Conservation (phyloP, 2,888 invertebrate species). For the Thymelicus acteon region DNA sequence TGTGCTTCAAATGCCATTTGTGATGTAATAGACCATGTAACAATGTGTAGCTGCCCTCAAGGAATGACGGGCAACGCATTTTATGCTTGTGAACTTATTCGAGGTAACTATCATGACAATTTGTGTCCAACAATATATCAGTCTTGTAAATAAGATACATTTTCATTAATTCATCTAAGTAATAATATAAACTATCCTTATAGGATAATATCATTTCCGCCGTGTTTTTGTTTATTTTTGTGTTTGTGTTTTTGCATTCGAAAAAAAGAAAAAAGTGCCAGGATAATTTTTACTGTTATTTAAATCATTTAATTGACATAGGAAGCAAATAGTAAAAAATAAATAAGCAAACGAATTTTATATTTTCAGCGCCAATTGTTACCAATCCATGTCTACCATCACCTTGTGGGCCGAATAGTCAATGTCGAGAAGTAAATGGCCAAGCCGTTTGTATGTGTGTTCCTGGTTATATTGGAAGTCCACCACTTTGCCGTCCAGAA, state of each 20-base stretch:
- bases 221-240: too few relatives aligned
- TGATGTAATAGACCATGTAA: constrained; percentile 89
- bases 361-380: constrained; percentile 63
- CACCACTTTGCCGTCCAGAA: constrained; percentile 91
- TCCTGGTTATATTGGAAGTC: constrained; percentile 88
- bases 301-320: too few relatives aligned
- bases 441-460: constrained; percentile 91
- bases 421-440: constrained; percentile 87
- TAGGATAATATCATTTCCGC: too few relatives aligned
- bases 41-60: constrained; percentile 89
- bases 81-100: constrained; percentile 84
- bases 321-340: too few relatives aligned
- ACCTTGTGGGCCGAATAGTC: constrained; percentile 91
- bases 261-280: too few relatives aligned
- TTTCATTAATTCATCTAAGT: too few relatives aligned
- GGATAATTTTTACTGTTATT: too few relatives aligned
- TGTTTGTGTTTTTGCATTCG: too few relatives aligned
- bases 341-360: background rate
- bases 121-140: background rate
- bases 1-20: constrained; percentile 89
- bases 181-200: too few relatives aligned
- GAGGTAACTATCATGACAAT: constrained; percentile 57
- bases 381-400: constrained; percentile 88
- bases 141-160: background rate
- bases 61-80: constrained; percentile 89